Evolutionary conservation across 1,140 invertebrate species (phyloP).

Genomic region (Scaptomyza pallida): DNA sequence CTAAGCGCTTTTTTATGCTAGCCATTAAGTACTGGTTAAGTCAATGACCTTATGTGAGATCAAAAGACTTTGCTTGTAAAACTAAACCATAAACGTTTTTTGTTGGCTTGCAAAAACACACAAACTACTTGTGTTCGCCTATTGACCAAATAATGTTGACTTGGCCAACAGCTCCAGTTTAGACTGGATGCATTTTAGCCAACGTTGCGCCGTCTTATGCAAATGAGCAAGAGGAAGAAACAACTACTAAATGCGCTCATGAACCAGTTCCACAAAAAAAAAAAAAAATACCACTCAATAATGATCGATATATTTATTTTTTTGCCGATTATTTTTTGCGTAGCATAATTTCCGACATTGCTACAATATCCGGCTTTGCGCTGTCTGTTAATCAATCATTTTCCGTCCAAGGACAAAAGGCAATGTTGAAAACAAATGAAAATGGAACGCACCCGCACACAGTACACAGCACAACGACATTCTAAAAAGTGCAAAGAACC

Average conservation of each 20-base stretch:
- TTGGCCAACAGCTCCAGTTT: constrained; percentile 4
- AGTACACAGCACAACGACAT: constrained; percentile 28
- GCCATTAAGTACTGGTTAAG: background rate
- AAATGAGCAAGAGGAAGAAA: constrained; percentile 7
- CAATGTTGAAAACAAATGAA: constrained; percentile 27
- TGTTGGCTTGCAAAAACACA: too few relatives aligned
- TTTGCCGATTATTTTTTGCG: background rate
- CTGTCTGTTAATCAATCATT: constrained; percentile 40
- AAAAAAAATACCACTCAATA: background rate
- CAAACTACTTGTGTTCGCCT: constrained; percentile 28
- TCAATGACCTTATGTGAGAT: background rate
- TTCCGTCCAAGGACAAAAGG: constrained; percentile 32
- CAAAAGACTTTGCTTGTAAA: background rate
- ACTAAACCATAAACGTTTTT: too few relatives aligned
- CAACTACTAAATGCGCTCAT: constrained; percentile 4
- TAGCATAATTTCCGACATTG: constrained; percentile 23
- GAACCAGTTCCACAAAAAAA: constrained; percentile 34
- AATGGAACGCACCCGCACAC: constrained; percentile 43
- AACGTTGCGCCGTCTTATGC: constrained; percentile 14
- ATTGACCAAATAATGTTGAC: constrained; percentile 36
- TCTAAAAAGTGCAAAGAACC: constrained; percentile 48
- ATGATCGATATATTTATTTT: background rate
- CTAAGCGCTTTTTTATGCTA: background rate
- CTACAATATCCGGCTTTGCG: constrained; percentile 37
- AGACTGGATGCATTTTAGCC: constrained; percentile 16